phyloP scores from a whole-genome alignment of 2,113 vertebrate genomes.

The Isichthys henryi region DNA sequence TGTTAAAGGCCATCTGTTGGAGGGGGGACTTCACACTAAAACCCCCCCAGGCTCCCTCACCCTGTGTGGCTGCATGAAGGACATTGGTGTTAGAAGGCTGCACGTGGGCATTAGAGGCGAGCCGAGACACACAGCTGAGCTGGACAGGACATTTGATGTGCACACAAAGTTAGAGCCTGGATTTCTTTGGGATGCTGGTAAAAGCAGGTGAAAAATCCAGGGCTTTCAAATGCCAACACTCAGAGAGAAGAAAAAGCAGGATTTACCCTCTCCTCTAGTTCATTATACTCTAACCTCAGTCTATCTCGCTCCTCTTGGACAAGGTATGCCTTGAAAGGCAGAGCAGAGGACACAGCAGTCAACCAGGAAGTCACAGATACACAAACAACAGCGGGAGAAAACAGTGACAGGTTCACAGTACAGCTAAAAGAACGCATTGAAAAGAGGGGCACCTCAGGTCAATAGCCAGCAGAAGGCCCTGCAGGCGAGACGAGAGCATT shows the following conservation, averaged over 20 bases:
- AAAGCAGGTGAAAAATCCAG: slow-evolving; percentile 52
- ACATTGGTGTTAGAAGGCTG: not conserved
- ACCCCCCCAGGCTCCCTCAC: not conserved
- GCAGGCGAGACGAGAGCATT: not conserved
- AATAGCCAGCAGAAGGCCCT: not conserved
- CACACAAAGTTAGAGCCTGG: slow-evolving; percentile 36
- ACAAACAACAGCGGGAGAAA: not conserved
- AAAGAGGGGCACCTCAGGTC: not conserved
- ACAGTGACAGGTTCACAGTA: slow-evolving; percentile 5
- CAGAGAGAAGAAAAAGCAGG: slow-evolving; percentile 47
- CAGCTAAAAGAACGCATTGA: not conserved
- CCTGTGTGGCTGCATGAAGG: not conserved
- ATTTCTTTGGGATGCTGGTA: slow-evolving; percentile 45
- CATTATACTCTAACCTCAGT: slow-evolving; percentile 77
- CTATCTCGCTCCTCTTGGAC: slow-evolving; percentile 72
- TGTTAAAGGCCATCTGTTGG: not conserved
- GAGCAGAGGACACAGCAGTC: slow-evolving; percentile 46
- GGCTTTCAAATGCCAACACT: slow-evolving; percentile 50
- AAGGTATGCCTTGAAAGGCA: slow-evolving; percentile 70
- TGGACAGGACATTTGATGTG: slow-evolving; percentile 30
- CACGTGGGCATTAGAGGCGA: slow-evolving; percentile 27
- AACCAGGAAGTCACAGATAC: slow-evolving; percentile 25
- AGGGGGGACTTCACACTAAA: not conserved
- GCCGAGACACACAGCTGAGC: slow-evolving; percentile 19
- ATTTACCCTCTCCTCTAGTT: slow-evolving; percentile 82